phyloP scores from a whole-genome alignment of 2,113 vertebrate genomes.

The Calyptomena viridis region DNA sequence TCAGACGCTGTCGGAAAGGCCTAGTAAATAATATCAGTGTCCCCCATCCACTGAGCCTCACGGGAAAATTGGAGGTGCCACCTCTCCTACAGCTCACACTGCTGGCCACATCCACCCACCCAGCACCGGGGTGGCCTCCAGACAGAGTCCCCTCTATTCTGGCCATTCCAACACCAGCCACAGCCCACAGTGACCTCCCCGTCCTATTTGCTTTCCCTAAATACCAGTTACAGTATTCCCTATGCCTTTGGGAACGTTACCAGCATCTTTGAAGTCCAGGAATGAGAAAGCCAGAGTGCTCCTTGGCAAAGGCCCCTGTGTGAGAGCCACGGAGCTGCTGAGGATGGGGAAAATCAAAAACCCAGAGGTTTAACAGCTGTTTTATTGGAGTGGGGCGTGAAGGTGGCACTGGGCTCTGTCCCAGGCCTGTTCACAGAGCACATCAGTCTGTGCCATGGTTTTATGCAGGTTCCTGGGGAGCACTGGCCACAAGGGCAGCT shows the following conservation, averaged over 20 bases:
- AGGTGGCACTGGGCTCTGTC: neutral
- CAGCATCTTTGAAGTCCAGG: constrained; percentile 35
- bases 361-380: neutral
- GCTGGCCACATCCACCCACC: neutral
- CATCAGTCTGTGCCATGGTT: neutral
- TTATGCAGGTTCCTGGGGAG: neutral
- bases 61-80: neutral
- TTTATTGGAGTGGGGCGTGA: neutral
- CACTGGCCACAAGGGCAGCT: rapidly evolving
- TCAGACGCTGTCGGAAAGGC: neutral
- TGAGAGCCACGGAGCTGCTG: neutral
- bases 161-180: rapidly evolving
- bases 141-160: constrained; percentile 24
- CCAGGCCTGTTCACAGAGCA: neutral
- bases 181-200: neutral
- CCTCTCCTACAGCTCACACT: neutral
- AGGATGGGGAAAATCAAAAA: neutral
- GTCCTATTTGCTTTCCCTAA: constrained; percentile 26
- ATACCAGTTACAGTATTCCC: constrained; percentile 11
- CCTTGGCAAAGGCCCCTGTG: neutral
- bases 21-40: neutral
- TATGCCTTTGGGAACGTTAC: neutral
- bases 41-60: neutral
- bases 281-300: constrained; percentile 33
- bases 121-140: neutral